Base-by-base conservation (phyloP, 2,113 vertebrate species). In the Gulo gulo region DNA sequence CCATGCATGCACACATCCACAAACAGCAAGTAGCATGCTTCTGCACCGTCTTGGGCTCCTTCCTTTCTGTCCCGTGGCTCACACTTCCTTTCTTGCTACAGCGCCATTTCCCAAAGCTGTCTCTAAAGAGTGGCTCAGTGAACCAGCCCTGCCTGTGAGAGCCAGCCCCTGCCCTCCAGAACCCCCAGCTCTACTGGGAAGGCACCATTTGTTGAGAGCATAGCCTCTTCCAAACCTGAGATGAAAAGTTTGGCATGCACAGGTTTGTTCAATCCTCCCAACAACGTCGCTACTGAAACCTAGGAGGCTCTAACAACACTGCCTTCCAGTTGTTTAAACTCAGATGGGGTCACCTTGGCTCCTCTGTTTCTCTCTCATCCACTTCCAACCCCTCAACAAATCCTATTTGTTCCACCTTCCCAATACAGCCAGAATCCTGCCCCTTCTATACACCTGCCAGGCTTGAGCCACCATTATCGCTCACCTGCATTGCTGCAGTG, bases 11-110 rank as follows among this genome's bases (percentile, higher is more conserved):
- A 1, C 15, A 23, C 23, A 0, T 31, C n/a, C 63, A 34, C 29
- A 4, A 42, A 14, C 50, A 45, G 45, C 6, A 45, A 4, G 31
- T 0, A 31, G 26, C 0, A 3, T 65, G 26, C 39, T 21, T 31
- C 82, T 63, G 6, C 15, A 26, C n/a, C 26, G 9, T 45, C 11
- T 1, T 2, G 4, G 13, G 3, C 2, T 7, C 16, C 29, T n/a
- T 50, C 39, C 26, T 20, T 63, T 23, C 67, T 39, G 24, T 52
- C 45, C 55, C 14, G 4, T 16, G 4, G 42, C 79, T 34, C 4
- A 15, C 55, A 42, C 14, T 39, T 57, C n/a, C 20, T 50, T 3
- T 7, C 34, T 34, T 26, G 6, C 23, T 15, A 23, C 23, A 26
- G 31, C 5, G 11, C 13, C 5, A 2, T 39, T 74, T 47, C 55